Percentiles rank a stretch among this genome's conserved stretches.
Evolutionary conservation across 1,140 invertebrate genomes (phyloP).

Genomic region (Drosophila chauvacae): DNA sequence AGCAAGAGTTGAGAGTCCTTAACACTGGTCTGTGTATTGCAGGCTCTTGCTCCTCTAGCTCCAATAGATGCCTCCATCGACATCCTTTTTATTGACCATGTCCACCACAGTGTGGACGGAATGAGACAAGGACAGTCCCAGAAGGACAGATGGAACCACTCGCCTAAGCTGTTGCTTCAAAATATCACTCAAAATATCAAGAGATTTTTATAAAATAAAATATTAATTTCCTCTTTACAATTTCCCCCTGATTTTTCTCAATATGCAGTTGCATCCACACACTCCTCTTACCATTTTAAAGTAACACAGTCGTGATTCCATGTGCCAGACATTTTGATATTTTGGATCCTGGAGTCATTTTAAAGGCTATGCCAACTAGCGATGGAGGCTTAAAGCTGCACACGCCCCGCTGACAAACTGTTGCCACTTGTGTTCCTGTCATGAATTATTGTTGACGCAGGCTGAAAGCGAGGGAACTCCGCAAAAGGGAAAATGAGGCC

Average conservation of each 20-base stretch:
- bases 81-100: neutral
- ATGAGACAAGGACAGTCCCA: neutral
- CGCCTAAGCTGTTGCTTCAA: neutral
- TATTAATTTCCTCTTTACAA: neutral
- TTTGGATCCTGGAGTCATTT: conserved; percentile 46
- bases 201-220: neutral
- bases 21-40: neutral
- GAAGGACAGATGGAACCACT: neutral
- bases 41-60: neutral
- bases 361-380: conserved; percentile 38
- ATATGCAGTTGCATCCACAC: neutral
- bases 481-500: conserved; percentile 52
- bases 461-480: conserved; percentile 19
- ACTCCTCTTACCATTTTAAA: neutral
- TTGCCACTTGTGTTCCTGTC: conserved; percentile 76
- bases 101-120: neutral
- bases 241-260: neutral
- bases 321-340: conserved; percentile 60
- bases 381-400: conserved; percentile 56
- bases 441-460: conserved; percentile 79
- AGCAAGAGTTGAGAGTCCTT: neutral
- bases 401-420: conserved; percentile 73
- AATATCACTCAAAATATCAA: neutral
- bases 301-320: conserved; percentile 34
- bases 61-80: neutral